Evolutionary conservation across 2,888 invertebrate genomes (phyloP).

Genomic region (Himalopsyche tibetana): DNA sequence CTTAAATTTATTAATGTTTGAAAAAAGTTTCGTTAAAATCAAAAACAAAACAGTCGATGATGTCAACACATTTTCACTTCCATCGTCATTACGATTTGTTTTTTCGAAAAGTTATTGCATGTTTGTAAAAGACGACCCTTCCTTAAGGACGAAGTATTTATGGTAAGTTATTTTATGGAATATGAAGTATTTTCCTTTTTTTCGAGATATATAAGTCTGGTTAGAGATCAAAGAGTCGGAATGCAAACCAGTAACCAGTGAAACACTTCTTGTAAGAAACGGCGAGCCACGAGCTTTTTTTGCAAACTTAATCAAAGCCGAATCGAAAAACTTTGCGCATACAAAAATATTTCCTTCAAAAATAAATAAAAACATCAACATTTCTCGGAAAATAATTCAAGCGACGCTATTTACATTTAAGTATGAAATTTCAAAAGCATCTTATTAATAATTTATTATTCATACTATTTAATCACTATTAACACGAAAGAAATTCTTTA

Average conservation of each 20-base stretch:
- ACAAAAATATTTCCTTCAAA: neutral
- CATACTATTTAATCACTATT: too few relatives aligned
- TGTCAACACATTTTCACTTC: neutral
- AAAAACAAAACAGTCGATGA: too few relatives aligned
- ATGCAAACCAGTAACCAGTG: conserved; percentile 7
- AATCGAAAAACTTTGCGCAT: conserved; percentile 26
- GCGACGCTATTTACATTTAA: neutral
- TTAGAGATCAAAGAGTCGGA: conserved; percentile 18
- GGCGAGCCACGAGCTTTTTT: neutral
- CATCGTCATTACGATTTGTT: neutral
- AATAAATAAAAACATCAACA: conserved; percentile 8
- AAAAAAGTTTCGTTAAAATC: too few relatives aligned
- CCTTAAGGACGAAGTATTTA: neutral
- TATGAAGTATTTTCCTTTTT: neutral
- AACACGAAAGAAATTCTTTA: too few relatives aligned
- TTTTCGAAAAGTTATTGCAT: neutral
- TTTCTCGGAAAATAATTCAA: conserved; percentile 17
- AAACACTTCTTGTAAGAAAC: conserved; percentile 24
- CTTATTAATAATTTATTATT: too few relatives aligned
- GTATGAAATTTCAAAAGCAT: neutral
- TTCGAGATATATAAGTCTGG: neutral
- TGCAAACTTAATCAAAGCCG: conserved; percentile 34
- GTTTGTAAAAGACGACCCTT: neutral
- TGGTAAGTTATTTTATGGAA: conserved; percentile 11
- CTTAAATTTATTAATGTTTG: too few relatives aligned